Conservation (phyloP, 2,888 invertebrate genomes). For the Lymantria monacha region DNA sequence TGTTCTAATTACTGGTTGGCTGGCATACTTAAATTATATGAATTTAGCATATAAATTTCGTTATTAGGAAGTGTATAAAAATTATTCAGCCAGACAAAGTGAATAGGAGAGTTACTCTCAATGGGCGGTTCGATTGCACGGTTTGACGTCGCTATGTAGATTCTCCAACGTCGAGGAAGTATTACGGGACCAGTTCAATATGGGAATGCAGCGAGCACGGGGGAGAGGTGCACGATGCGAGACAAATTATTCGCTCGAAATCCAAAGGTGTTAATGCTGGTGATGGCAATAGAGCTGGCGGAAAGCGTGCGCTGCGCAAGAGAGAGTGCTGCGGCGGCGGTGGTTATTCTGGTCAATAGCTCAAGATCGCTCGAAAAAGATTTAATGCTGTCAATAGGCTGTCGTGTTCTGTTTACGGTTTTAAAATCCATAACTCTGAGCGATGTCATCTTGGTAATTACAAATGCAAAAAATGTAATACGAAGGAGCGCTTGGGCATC, state of each 20-base stretch:
- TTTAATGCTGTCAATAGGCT: background rate
- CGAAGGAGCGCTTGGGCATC: conserved; percentile 1
- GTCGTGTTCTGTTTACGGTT: conserved; percentile 1
- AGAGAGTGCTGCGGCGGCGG: background rate
- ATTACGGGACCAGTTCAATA: no score
- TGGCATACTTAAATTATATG: no score
- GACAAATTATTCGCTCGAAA: no score
- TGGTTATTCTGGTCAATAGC: no score
- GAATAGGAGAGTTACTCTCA: background rate
- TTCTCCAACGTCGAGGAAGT: background rate
- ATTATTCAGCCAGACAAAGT: background rate
- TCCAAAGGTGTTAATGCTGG: background rate
- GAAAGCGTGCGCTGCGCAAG: background rate
- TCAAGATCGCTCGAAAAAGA: background rate
- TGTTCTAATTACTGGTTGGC: no score
- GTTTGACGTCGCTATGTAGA: background rate
- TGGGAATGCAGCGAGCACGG: no score
- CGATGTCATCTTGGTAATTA: background rate
- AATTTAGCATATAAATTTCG: no score
- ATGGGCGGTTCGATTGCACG: conserved; percentile 3
- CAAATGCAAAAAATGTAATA: conserved; percentile 1
- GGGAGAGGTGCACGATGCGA: no score
- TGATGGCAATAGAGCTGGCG: background rate
- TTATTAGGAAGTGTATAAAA: no score
- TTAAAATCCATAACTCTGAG: background rate